Conservation (phyloP, 2,888 invertebrate species). For the Drosophila eohydei region DNA sequence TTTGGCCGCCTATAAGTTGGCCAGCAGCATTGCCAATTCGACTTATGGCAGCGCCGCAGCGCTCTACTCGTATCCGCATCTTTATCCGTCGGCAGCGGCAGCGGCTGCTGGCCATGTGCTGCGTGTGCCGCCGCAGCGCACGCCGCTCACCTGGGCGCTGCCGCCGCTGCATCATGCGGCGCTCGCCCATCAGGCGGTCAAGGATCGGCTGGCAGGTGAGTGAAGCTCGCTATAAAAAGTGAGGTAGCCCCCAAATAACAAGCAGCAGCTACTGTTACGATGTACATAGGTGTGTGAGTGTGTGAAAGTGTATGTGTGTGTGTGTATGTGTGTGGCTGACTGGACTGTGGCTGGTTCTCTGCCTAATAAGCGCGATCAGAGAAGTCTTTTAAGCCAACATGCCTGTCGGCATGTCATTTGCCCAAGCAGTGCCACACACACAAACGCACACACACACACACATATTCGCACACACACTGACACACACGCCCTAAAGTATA, state of each 20-base stretch:
- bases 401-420: constrained; percentile 83
- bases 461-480: constrained; percentile 7
- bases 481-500: constrained; percentile 82
- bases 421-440: constrained; percentile 30
- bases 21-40: constrained; percentile 84
- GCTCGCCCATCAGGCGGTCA: constrained; percentile 92
- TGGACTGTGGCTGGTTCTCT: constrained; percentile 12
- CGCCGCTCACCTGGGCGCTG: constrained; percentile 85
- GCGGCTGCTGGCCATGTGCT: constrained; percentile 88
- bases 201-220: constrained; percentile 93
- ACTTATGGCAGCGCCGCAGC: constrained; percentile 84
- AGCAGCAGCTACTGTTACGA: constrained; percentile 52
- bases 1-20: constrained; percentile 84
- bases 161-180: constrained; percentile 87
- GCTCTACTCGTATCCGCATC: constrained; percentile 84
- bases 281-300: background rate
- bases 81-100: constrained; percentile 85
- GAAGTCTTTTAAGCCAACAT: constrained; percentile 84
- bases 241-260: constrained; percentile 56
- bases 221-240: constrained; percentile 49
- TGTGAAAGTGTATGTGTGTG: background rate
- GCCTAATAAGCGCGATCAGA: constrained; percentile 84
- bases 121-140: constrained; percentile 91
- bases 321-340: constrained; percentile 2
- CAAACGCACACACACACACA: constrained; percentile 2